Percentiles rank a stretch among this genome's conserved stretches.
These are phyloP conservation scores for Belonocnema kinseyi DNA, from an alignment of 1,140 invertebrate species.

Conservation along the genomic window DNA sequence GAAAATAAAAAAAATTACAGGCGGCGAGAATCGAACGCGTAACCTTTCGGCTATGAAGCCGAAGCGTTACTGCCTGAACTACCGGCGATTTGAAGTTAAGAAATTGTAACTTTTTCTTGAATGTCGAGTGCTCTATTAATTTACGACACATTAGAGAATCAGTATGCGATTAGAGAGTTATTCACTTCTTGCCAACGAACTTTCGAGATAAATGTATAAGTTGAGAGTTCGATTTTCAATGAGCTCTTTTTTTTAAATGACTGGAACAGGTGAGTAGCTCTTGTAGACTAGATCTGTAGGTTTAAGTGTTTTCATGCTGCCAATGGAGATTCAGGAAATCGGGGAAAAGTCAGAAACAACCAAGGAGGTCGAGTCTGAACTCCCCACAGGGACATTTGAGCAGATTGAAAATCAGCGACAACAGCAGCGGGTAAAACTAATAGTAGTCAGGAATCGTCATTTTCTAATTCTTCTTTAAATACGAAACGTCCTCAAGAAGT, in stretches of 20 bases:
- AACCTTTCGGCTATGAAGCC: not conserved
- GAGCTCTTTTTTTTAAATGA: constrained; percentile 32
- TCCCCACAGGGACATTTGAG: constrained; percentile 61
- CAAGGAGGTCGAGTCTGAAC: constrained; percentile 59
- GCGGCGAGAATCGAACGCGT: too few species aligned
- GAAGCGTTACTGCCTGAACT: too few species aligned
- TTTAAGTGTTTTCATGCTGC: constrained; percentile 75
- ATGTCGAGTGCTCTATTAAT: constrained; percentile 3
- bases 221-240: constrained; percentile 21
- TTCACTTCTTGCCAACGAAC: constrained; percentile 37
- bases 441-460: constrained; percentile 43
- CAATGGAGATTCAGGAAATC: constrained; percentile 65
- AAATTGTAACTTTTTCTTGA: not conserved
- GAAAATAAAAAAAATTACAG: too few species aligned
- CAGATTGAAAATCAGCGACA: constrained; percentile 64
- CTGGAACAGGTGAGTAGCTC: constrained; percentile 64
- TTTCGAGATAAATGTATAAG: constrained; percentile 24
- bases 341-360: constrained; percentile 56
- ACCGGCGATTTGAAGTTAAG: not conserved
- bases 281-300: constrained; percentile 74
- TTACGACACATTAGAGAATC: constrained; percentile 60
- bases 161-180: constrained; percentile 51
- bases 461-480: constrained; percentile 4
- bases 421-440: constrained; percentile 72
- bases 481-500: not conserved